Base-by-base conservation (phyloP, 2,888 invertebrate genomes). In the Fragum fragum region DNA sequence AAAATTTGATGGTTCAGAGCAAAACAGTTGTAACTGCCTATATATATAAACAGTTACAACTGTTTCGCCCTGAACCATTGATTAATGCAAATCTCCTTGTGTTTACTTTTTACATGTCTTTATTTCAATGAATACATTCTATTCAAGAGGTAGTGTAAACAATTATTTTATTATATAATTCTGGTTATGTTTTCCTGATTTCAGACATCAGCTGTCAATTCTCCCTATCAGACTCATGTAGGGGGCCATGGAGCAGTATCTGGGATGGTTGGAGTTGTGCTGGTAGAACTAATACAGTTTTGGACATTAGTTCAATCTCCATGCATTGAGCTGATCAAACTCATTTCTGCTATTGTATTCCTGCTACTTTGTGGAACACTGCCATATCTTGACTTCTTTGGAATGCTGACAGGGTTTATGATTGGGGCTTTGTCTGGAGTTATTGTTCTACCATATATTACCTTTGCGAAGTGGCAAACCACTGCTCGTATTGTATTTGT, bases 371-470 rank as follows among this genome's bases (percentile, higher is more conserved):
- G 82, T 57, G 92, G 92, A 16, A 90, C 91, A 1, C 77, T 92
- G 14, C 90, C 90, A 0, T 88, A 87, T 39, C 73, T 93, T 7
- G 88, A 90, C 74, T 85, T 89, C 16, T 87, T 88, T 74, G 82
- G 86, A 11, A 87, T 88, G 55, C 16, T 93, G 0, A 61, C 83
- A 21, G 92, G 92, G 0, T 69, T 90, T n/a, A 32, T 89, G 16
- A 77, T 85, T n/a, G 93, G 93, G 1, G 72, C 87, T 16, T 73
- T 91, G 0, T 81, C 81, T 68, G 89, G 90, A 2, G 32, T 91
- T n/a, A 63, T 90, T 14, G 61, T 92, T 23, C 76, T 93, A 36
- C 92, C 93, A 0, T 92, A 90, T 79, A 87, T 93, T n/a, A 89
- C 90, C 5, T 90, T 91, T 55, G 88, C 89, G 7, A 79, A 76